Evolutionary conservation across 1,140 invertebrate species (phyloP), one percentile per base, ranked within the genome.

Genomic region (Lycorma delicatula): DNA sequence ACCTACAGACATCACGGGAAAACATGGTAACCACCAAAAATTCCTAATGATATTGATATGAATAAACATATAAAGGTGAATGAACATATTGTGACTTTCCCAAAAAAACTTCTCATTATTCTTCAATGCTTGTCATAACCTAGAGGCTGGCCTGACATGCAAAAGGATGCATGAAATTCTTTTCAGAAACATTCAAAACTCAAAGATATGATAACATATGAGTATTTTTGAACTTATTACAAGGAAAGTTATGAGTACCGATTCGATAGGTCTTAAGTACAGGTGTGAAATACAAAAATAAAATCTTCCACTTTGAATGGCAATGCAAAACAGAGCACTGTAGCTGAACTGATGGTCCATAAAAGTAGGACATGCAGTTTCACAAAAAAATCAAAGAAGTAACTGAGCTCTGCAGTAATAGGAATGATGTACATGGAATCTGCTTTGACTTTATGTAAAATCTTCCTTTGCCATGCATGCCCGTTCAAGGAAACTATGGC

Each of bases 361-460:
- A 65, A 68, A 41, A 4, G 57, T 18, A 44, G 46, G 44, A 54
- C 58, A 29, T 49, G 56, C 47, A 68, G 64, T 66, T 66, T 64
- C 66, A 64, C 56, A 65, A 38, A 47, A 64, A 61, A 61, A 62
- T 60, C 52, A 63, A 60, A 52, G 58, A 52, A 49, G 57, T 56
- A 55, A 56, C 41, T 55, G 50, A 56, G 56, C 58, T 52, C 63
- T 52, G 53, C 9, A 62, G 55, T 16, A 54, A 61, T 31, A 50
- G 59, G 27, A 54, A 56, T 50, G 26, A 58, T 55, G 36, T 47
- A 46, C 29, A 60, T 28, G 60, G 54, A 41, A 53, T 69, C 22
- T 38, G 48, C 52, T 66, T 71, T 59, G 70, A 71, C 63, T 71
- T 63, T 55, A 68, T 70, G 67, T 63, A 68, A 56, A 71, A 70